Conservation (phyloP, 2,113 vertebrate species). For the Esox niger region DNA sequence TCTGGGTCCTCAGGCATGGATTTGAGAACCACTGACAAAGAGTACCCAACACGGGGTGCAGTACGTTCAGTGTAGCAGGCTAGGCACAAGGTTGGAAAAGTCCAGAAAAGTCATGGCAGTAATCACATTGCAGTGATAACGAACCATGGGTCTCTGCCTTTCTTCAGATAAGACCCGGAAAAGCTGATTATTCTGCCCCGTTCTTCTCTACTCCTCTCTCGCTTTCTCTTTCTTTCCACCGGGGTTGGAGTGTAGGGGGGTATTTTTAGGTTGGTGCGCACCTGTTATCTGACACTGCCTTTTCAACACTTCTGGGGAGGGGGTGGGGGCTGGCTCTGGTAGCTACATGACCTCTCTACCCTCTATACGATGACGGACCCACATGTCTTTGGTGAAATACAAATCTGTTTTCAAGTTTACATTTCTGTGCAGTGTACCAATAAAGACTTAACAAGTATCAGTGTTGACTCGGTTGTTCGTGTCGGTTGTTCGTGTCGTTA, state of each 20-base stretch:
- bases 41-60: slow-evolving; percentile 2
- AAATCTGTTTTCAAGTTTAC: not conserved
- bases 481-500: slow-evolving; percentile 23
- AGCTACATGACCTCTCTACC: slow-evolving; percentile 73
- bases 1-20: too few species aligned
- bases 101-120: slow-evolving; percentile 55
- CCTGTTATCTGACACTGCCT: slow-evolving; percentile 76
- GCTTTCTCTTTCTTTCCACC: slow-evolving; percentile 53
- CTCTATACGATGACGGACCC: slow-evolving; percentile 35
- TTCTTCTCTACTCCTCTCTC: slow-evolving; percentile 41
- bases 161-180: slow-evolving; percentile 81
- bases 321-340: slow-evolving; percentile 57
- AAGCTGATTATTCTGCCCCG: slow-evolving; percentile 71
- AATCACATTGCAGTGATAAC: slow-evolving; percentile 67
- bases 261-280: slow-evolving; percentile 75
- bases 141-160: slow-evolving; percentile 73
- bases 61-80: too few species aligned
- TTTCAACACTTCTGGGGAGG: slow-evolving; percentile 70
- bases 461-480: slow-evolving; percentile 3
- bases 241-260: slow-evolving; percentile 49
- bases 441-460: not conserved
- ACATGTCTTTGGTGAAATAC: slow-evolving; percentile 28
- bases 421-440: not conserved
- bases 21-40: too few species aligned
- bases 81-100: slow-evolving; percentile 44